Base-by-base conservation (phyloP, 2,888 invertebrate genomes). In the Harpagoxenus sublaevis region DNA sequence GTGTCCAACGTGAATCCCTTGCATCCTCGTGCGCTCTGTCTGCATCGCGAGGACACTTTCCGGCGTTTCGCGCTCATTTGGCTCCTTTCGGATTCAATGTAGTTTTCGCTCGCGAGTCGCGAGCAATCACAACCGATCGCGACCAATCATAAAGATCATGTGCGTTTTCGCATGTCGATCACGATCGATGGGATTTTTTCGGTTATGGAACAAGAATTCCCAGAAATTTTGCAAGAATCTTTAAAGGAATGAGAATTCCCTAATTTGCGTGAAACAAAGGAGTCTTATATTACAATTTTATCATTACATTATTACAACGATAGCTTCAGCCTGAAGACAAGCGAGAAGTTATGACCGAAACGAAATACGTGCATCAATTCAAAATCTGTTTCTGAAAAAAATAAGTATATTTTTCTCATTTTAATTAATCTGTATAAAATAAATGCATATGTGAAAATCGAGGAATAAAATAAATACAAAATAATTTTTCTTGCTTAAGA, bases 1-100 rank as follows among this genome's bases (percentile, higher is more conserved):
- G 87, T 92, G 23, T 94, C 94, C 74, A 94, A 81, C 5, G 89
- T 91, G 65, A 89, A 86, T 18, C 23, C 35, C 39, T 53, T 70
- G 71, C 10, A 8, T 55, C 28, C 31, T 66, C 12, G 65, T 51
- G 63, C 31, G 42, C 63, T 51, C n/a, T 55, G 68, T 15, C 15
- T 45, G 42, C 68, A 45, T 68, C 28, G 65, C 28, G 66, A 68
- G 18, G 60, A 65, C 35, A 68, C 48, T 68, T 53, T 57, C 4
- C 35, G 51, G 10, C 79, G 79, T 71, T 79, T 79, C 35, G 71
- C 60, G 60, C 35, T 1, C 79, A 79, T 79, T 71, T 79, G 8
- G 23, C n/a, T 79, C 28, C 39, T 77, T 45, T 66, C 12, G 18
- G 48, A 63, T 15, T 31, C 23, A 55, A 55, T 55, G 4, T 45